Percentiles rank a stretch among this genome's conserved stretches.
phyloP scores from a whole-genome alignment of 2,113 vertebrate species.

The Tachuris rubrigastra region DNA sequence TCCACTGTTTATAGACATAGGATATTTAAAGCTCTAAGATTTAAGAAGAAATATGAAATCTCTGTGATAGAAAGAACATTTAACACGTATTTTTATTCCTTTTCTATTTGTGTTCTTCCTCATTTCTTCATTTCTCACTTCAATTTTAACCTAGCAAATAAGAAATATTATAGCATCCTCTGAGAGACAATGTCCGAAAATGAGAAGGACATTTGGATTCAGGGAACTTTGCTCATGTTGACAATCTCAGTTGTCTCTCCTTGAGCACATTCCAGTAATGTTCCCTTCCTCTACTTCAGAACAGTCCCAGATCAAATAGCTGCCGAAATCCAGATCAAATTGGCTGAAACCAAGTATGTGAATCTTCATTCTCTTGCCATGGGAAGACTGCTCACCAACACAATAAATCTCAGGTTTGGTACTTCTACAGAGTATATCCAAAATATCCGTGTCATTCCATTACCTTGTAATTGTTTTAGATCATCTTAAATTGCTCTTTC shows the following conservation, averaged over 20 bases:
- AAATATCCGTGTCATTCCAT: not conserved
- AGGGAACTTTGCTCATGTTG: not conserved
- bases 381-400: not conserved
- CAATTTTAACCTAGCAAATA: not conserved
- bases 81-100: not conserved
- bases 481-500: not conserved
- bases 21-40: not conserved
- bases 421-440: not conserved
- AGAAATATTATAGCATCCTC: not conserved
- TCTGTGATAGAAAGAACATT: not conserved
- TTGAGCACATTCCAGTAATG: not conserved
- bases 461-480: not conserved
- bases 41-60: not conserved
- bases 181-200: not conserved
- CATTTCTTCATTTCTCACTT: not conserved
- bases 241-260: not conserved
- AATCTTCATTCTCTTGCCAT: not conserved
- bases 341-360: not conserved
- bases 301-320: not conserved
- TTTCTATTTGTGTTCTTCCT: rapidly evolving
- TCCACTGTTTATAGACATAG: not conserved
- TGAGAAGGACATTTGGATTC: not conserved
- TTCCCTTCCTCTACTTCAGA: not conserved
- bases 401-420: not conserved
- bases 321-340: not conserved